Conservation (phyloP, 1,140 invertebrate species). For the Tribolium castaneum region DNA sequence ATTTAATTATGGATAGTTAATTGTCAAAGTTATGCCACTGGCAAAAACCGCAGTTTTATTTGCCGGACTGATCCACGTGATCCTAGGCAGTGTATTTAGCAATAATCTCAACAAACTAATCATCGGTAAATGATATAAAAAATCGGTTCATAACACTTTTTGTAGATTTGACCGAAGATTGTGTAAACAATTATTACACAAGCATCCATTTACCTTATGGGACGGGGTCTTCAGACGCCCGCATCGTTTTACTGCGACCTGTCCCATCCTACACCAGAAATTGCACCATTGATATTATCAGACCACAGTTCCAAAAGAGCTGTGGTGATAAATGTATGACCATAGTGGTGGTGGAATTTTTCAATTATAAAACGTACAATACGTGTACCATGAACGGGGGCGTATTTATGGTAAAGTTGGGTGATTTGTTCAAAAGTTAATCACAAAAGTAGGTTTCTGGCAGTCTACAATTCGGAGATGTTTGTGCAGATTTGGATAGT, state of each 20-base stretch:
- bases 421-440: neutral
- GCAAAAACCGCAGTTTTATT: no score
- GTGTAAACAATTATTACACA: neutral
- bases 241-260: neutral
- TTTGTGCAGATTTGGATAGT: neutral
- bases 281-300: neutral
- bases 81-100: neutral
- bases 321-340: neutral
- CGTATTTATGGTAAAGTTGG: neutral
- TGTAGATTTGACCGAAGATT: constrained; percentile 5
- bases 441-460: neutral
- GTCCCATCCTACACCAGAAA: neutral
- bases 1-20: neutral
- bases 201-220: neutral
- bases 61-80: no score
- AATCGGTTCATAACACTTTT: neutral
- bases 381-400: neutral
- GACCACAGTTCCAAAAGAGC: neutral
- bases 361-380: neutral
- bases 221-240: neutral
- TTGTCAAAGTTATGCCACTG: no score
- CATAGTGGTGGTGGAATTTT: neutral
- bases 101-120: neutral
- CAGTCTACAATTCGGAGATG: neutral
- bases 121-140: neutral